phyloP scores from a whole-genome alignment of 2,113 vertebrate species.

The Myiopsitta monachus region DNA sequence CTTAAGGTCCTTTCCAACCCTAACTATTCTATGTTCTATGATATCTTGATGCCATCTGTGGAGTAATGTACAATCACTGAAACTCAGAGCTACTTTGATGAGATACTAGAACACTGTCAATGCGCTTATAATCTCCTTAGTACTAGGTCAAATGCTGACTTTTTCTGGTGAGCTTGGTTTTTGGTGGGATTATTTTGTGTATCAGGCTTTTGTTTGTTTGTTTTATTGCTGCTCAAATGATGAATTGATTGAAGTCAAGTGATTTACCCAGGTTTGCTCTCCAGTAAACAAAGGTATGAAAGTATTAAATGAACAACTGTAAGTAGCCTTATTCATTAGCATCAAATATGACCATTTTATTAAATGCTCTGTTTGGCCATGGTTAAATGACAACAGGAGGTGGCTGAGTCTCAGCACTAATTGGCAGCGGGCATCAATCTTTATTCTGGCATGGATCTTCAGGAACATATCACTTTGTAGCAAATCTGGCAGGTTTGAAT shows the following conservation, averaged over 20 bases:
- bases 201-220: accelerated
- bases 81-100: neutral
- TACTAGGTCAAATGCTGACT: neutral
- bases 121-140: neutral
- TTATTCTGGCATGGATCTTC: neutral
- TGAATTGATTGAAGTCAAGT: neutral
- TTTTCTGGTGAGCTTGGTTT: neutral
- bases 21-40: no score
- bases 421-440: conserved; percentile 49
- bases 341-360: neutral
- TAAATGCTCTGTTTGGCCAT: neutral
- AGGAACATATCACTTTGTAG: neutral
- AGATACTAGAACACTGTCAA: neutral
- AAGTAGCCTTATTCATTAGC: neutral
- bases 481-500: neutral
- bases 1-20: no score
- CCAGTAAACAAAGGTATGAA: neutral
- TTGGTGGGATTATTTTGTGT: neutral
- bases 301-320: neutral
- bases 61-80: neutral
- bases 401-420: neutral
- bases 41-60: neutral
- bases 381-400: conserved; percentile 8
- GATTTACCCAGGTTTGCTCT: neutral
- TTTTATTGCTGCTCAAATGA: neutral